phyloP scores from a whole-genome alignment of 2,797 vertebrate genomes.

The Trichosurus vulpecula region DNA sequence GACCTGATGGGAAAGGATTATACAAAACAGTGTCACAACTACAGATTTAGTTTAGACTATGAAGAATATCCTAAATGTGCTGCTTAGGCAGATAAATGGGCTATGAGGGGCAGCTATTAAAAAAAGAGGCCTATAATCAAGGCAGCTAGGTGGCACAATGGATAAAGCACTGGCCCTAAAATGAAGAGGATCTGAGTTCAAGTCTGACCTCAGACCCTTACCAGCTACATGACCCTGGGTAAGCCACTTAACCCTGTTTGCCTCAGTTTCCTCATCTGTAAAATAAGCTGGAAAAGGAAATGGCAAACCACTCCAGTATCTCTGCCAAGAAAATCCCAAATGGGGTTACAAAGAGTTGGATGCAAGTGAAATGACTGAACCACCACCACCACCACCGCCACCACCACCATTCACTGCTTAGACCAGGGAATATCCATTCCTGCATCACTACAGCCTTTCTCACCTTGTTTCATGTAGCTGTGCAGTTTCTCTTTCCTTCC shows the following conservation, averaged over 20 bases:
- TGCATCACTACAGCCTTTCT: not conserved
- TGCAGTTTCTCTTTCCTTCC: not conserved
- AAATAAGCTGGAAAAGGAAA: not conserved
- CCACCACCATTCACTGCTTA: not conserved
- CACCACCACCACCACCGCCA: not conserved
- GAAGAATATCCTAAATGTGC: not conserved
- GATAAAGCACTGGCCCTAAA: not conserved
- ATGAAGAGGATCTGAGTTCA: not conserved
- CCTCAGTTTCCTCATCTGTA: not conserved
- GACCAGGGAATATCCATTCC: not conserved
- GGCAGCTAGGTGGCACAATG: not conserved
- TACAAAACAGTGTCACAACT: too few species aligned
- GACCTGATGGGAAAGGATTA: not conserved
- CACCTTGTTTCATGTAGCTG: not conserved
- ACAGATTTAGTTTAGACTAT: too few species aligned
- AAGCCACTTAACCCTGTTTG: not conserved
- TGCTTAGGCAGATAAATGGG: not conserved
- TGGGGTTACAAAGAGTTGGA: not conserved
- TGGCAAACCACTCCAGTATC: not conserved
- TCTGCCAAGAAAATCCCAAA: not conserved
- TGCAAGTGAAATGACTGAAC: not conserved
- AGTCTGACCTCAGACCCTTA: not conserved
- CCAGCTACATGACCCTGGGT: not conserved
- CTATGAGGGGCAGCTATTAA: not conserved
- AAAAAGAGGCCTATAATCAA: not conserved